Conservation (phyloP, 2,797 vertebrate species). For the Acanthornis magna region DNA sequence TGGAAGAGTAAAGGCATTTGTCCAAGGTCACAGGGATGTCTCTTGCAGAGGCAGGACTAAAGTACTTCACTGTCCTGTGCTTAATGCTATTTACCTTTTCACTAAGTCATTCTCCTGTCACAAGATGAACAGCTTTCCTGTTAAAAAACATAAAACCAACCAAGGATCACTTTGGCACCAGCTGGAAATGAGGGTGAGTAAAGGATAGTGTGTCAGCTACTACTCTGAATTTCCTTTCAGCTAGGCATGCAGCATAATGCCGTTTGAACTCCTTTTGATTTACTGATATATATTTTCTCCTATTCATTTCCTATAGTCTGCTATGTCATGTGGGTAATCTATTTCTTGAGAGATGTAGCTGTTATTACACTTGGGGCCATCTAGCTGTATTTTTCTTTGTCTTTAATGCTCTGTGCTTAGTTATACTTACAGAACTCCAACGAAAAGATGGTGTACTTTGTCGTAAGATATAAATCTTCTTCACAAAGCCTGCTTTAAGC, state of each 20-base stretch:
- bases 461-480: conserved; percentile 30
- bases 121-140: not conserved
- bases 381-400: conserved; percentile 47
- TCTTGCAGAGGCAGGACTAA: not conserved
- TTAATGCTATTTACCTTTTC: not conserved
- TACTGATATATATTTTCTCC: conserved; percentile 38
- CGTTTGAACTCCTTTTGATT: conserved; percentile 25
- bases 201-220: not conserved
- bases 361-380: conserved; percentile 8
- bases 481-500: not conserved
- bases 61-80: not conserved
- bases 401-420: conserved; percentile 28
- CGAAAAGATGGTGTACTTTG: conserved; percentile 5
- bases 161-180: not conserved
- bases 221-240: conserved; percentile 30
- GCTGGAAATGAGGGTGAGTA: not conserved
- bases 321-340: conserved; percentile 35
- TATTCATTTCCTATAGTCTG: conserved; percentile 35
- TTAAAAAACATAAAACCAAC: not conserved
- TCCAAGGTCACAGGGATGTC: not conserved
- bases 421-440: conserved; percentile 4
- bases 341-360: conserved; percentile 40
- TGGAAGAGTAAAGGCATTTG: not conserved
- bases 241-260: not conserved
- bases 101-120: not conserved